phyloP scores from a whole-genome alignment of 2,113 vertebrate genomes.

The Rattus norvegicus region GRCr8 NC_086024.1:112741001-112741500 shows the following conservation, averaged over 20 bases:
- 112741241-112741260: background rate
- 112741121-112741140: background rate
- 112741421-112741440: background rate
- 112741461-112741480: background rate
- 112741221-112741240: conserved; percentile 25
- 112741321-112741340: conserved; percentile 29
- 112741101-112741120: background rate
- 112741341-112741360: background rate
- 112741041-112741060: too few relatives aligned
- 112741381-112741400: background rate
- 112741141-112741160: background rate
- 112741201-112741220: background rate
- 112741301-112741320: conserved; percentile 26
- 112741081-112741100: background rate
- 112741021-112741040: too few relatives aligned
- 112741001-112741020: too few relatives aligned
- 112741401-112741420: background rate
- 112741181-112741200: background rate
- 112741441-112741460: background rate
- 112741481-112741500: background rate
- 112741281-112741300: conserved; percentile 38
- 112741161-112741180: conserved; percentile 46
- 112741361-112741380: background rate
- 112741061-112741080: conserved; percentile 24
- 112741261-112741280: background rate